phyloP scores from a whole-genome alignment of 2,113 vertebrate genomes.

The Apus apus region DNA sequence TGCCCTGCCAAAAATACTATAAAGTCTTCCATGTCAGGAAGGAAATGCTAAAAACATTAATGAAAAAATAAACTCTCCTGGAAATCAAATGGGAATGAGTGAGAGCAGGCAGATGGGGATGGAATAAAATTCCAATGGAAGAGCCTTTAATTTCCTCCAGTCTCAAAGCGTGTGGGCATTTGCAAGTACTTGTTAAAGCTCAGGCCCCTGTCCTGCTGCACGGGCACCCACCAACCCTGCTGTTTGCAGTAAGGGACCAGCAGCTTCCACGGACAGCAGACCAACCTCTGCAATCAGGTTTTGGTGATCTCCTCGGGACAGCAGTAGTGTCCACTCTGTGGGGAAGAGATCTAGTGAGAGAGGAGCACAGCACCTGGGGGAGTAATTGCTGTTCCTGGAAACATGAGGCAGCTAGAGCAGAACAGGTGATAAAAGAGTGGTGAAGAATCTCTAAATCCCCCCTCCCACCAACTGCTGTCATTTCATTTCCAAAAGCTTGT shows the following conservation, averaged over 20 bases:
- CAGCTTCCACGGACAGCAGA: rapidly evolving
- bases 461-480: not conserved
- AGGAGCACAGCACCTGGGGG: not conserved
- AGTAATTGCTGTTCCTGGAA: not conserved
- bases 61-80: constrained; percentile 21
- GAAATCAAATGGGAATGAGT: not conserved
- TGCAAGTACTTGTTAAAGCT: not conserved
- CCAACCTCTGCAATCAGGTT: not conserved
- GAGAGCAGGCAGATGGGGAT: not conserved
- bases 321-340: not conserved
- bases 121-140: not conserved
- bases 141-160: not conserved
- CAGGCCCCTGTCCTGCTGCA: not conserved
- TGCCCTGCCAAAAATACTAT: not conserved
- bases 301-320: not conserved
- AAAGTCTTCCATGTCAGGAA: not conserved
- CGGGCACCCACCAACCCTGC: rapidly evolving
- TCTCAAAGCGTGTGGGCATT: not conserved
- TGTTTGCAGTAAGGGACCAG: not conserved
- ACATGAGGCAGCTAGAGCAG: not conserved
- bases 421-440: not conserved
- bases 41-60: constrained; percentile 13
- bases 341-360: not conserved
- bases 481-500: constrained; percentile 43
- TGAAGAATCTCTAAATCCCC: not conserved